These are phyloP conservation scores for Protomyctophum bolini DNA, from an alignment of 2,113 vertebrate species.

Conservation along the genomic window DNA sequence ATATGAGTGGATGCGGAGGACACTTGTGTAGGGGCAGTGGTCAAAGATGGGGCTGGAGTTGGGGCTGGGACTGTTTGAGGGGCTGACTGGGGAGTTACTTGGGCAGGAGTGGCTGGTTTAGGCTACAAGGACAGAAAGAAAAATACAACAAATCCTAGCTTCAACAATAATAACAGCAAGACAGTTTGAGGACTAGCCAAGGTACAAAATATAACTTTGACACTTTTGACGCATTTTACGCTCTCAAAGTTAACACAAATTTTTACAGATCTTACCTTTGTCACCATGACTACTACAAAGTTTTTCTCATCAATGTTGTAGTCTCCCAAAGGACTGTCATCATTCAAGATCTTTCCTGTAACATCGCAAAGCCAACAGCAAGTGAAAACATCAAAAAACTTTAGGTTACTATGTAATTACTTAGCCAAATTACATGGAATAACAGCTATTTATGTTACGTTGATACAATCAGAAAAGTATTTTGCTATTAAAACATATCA, in stretches of 20 bases:
- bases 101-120: conserved; percentile 59
- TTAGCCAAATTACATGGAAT: no score
- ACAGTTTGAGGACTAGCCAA: no score
- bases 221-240: no score
- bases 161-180: no score
- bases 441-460: no score
- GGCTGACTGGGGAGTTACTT: conserved; percentile 38
- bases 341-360: conserved; percentile 80
- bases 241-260: neutral
- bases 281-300: conserved; percentile 83
- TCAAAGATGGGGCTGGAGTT: conserved; percentile 15
- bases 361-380: conserved; percentile 15
- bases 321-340: conserved; percentile 76
- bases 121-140: conserved; percentile 49
- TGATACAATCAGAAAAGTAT: no score
- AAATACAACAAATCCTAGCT: no score
- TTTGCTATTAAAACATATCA: no score
- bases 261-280: conserved; percentile 67
- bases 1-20: conserved; percentile 19
- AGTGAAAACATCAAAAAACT: neutral
- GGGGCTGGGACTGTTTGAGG: conserved; percentile 24
- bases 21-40: conserved; percentile 15
- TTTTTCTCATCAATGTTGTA: conserved; percentile 83
- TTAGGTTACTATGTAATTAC: no score
- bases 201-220: no score